A percentile compares a stretch with the other conserved stretches of the same genome.
phyloP scores from a whole-genome alignment of 1,140 invertebrate species.

The Oryzaephilus surinamensis region DNA sequence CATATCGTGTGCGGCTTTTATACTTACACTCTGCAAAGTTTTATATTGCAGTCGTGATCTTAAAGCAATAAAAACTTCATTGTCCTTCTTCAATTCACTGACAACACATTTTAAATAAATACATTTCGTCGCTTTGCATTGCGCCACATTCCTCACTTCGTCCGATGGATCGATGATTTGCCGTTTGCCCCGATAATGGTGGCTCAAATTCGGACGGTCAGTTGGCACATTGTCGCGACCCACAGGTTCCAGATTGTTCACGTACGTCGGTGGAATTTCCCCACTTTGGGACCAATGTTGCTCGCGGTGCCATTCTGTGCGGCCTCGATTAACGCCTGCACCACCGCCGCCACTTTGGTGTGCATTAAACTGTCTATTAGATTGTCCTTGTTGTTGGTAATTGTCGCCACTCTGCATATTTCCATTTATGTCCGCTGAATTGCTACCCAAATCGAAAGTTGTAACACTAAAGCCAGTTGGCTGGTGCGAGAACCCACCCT shows the following conservation, averaged over 20 bases:
- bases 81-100: too few relatives aligned
- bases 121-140: too few relatives aligned
- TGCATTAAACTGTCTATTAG: neutral
- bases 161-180: too few relatives aligned
- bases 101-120: too few relatives aligned
- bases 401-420: neutral
- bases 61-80: too few relatives aligned
- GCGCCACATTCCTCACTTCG: conserved; percentile 10
- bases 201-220: conserved; percentile 11
- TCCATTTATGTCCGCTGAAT: neutral
- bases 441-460: too few relatives aligned
- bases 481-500: neutral
- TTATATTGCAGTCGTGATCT: too few relatives aligned
- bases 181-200: conserved; percentile 15
- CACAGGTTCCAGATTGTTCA: too few relatives aligned
- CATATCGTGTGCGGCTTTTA: too few relatives aligned
- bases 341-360: neutral
- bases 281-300: neutral
- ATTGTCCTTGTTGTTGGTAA: neutral
- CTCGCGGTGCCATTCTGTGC: neutral
- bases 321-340: neutral
- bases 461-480: neutral
- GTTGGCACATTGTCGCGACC: conserved; percentile 5
- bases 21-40: too few relatives aligned
- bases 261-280: neutral